Percentiles rank a stretch among this genome's conserved stretches.
phyloP scores from a whole-genome alignment of 2,113 vertebrate genomes.

The Theristicus caerulescens region DNA sequence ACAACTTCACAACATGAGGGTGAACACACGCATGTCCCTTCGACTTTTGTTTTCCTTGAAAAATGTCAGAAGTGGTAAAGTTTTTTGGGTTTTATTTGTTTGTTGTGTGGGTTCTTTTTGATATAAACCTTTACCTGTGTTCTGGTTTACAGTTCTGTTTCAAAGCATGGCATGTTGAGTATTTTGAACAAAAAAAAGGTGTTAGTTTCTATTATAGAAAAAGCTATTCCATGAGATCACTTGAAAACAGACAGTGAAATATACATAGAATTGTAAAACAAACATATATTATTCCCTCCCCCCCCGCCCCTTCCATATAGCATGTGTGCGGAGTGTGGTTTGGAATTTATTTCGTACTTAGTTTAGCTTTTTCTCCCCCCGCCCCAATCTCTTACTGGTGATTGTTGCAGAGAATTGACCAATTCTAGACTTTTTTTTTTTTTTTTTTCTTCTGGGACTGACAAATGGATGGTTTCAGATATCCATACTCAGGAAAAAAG shows the following conservation, averaged over 20 bases:
- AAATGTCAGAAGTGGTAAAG: neutral
- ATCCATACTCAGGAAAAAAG: neutral
- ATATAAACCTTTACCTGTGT: neutral
- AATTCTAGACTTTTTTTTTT: too few species aligned
- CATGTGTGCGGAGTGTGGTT: neutral
- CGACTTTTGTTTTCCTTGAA: neutral
- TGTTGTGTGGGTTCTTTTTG: neutral
- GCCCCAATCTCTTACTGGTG: neutral
- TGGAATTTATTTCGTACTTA: neutral
- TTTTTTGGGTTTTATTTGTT: neutral
- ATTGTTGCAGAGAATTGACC: neutral
- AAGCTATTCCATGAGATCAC: neutral
- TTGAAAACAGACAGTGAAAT: neutral
- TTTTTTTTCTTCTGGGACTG: too few species aligned
- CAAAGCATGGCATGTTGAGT: neutral
- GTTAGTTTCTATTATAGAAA: neutral
- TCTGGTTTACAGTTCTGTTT: neutral
- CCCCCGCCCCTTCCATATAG: fast-evolving
- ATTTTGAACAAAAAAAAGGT: neutral
- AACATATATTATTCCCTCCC: neutral
- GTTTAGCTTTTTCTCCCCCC: neutral
- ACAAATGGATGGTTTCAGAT: neutral
- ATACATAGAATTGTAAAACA: neutral
- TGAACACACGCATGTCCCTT: neutral
- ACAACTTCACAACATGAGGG: neutral